Evolutionary conservation across 2,113 vertebrate genomes (phyloP).

Genomic region (Aldabrachelys gigantea): DNA sequence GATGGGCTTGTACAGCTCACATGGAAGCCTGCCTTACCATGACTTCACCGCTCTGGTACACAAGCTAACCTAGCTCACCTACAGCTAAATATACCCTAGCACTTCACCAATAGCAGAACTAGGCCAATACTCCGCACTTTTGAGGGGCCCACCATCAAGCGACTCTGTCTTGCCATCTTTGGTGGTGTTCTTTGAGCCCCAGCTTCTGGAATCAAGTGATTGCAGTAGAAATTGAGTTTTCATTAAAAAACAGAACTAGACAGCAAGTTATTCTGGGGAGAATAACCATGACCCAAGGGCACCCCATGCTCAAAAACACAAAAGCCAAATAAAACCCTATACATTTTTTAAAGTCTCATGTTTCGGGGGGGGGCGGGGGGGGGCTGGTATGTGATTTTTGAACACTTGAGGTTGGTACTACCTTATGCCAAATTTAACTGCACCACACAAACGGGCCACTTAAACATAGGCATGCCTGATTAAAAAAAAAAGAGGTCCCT

Average conservation of each 20-base stretch:
- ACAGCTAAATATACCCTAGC: neutral
- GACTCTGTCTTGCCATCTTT: neutral
- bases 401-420: neutral
- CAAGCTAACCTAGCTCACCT: neutral
- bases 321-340: neutral
- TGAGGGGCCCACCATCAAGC: neutral
- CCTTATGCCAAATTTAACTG: neutral
- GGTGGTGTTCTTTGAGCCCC: neutral
- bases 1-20: neutral
- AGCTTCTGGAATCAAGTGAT: neutral
- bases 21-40: neutral
- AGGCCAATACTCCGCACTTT: neutral
- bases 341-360: neutral
- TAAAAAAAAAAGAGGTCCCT: neutral
- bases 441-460: neutral
- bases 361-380: neutral
- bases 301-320: neutral
- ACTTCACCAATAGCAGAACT: neutral
- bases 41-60: too few species aligned
- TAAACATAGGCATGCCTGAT: neutral
- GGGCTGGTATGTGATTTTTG: neutral
- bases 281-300: neutral
- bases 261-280: neutral
- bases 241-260: accelerated
- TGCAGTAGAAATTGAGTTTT: accelerated